phyloP scores from a whole-genome alignment of 2,888 invertebrate genomes.

The Tetragonisca angustula region DNA sequence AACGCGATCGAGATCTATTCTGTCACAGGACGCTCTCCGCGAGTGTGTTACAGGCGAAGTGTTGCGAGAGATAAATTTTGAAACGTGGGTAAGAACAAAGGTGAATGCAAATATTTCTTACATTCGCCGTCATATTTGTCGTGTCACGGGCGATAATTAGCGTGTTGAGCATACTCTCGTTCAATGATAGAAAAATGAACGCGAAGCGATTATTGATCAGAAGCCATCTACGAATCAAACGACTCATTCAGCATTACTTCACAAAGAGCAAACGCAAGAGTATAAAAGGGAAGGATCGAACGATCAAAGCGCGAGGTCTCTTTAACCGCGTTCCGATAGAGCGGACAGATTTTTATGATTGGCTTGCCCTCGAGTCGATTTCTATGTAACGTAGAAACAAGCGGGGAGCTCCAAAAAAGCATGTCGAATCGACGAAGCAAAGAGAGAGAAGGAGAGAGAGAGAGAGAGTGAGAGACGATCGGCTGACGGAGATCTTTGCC shows the following conservation, averaged over 20 bases:
- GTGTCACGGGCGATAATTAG: no score
- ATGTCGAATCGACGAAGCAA: constrained; percentile 57
- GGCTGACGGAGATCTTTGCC: constrained; percentile 74
- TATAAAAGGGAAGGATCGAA: not conserved
- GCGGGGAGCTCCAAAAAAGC: constrained; percentile 59
- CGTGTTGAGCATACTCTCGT: no score
- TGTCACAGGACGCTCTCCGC: not conserved
- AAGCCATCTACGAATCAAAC: not conserved
- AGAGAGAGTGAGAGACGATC: constrained; percentile 47
- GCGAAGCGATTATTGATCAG: not conserved
- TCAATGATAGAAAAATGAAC: not conserved
- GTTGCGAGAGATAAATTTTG: not conserved
- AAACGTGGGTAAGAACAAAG: not conserved
- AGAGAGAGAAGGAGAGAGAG: constrained; percentile 42
- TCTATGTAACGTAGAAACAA: constrained; percentile 9
- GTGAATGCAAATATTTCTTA: not conserved
- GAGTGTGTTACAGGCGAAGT: not conserved
- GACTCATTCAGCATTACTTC: not conserved
- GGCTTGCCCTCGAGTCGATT: not conserved
- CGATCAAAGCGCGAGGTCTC: not conserved
- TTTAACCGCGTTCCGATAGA: not conserved
- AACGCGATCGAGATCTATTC: not conserved
- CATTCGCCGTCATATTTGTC: no score
- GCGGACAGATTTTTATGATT: not conserved
- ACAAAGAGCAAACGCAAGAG: no score